phyloP scores from a whole-genome alignment of 2,888 invertebrate species.

The Cetonia aurata region DNA sequence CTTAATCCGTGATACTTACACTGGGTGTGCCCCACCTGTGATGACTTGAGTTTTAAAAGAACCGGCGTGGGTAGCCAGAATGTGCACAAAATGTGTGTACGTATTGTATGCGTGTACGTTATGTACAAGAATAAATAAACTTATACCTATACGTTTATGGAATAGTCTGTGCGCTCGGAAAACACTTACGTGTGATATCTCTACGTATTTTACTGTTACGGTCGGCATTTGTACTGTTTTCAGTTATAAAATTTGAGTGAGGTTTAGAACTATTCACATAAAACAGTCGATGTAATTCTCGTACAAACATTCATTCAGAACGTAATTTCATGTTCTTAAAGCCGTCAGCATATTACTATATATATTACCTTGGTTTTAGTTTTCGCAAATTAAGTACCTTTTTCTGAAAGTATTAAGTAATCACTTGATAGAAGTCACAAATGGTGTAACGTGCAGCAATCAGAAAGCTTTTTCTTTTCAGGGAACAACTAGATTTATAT shows the following conservation, averaged over 20 bases:
- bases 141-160: not conserved
- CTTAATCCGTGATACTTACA: slow-evolving; percentile 46
- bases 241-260: not conserved
- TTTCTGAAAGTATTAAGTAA: no score
- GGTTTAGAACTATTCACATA: not conserved
- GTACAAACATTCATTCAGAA: no score
- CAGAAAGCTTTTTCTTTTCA: no score
- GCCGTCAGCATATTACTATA: no score
- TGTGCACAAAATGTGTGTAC: slow-evolving; percentile 36
- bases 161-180: no score
- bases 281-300: not conserved
- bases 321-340: no score
- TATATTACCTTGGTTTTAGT: no score
- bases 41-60: slow-evolving; percentile 43
- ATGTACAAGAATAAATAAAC: not conserved
- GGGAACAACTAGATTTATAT: no score
- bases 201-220: slow-evolving; percentile 7
- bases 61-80: slow-evolving; percentile 38
- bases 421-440: no score
- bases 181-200: slow-evolving; percentile 1
- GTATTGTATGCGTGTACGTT: not conserved
- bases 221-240: not conserved
- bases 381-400: no score
- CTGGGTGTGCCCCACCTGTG: slow-evolving; percentile 45
- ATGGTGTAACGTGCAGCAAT: no score